Conservation (phyloP, 2,888 invertebrate genomes). For the Trachelus stipa region DNA sequence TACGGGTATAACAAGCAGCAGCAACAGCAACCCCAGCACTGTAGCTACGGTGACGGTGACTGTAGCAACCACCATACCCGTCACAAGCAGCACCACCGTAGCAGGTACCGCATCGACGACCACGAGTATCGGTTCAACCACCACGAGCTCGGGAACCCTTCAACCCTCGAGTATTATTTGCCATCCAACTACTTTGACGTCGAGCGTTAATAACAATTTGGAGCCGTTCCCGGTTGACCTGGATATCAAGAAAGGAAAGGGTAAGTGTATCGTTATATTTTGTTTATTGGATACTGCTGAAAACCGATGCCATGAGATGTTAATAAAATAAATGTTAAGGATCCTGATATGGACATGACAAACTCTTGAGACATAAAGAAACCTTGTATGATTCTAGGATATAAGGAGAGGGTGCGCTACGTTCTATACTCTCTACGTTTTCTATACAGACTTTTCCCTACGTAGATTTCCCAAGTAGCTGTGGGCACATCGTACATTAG, state of each 20-base stretch:
- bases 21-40: not conserved
- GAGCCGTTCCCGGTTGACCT: constrained; percentile 54
- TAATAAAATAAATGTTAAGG: not conserved
- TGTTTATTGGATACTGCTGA: not conserved
- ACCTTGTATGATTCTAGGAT: not conserved
- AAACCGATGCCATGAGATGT: not conserved
- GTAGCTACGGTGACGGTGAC: not conserved
- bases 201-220: constrained; percentile 30
- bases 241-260: constrained; percentile 51
- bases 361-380: not conserved
- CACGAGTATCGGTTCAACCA: constrained; percentile 15
- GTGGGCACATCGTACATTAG: constrained; percentile 46
- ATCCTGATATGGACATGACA: not conserved
- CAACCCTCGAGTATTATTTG: constrained; percentile 47
- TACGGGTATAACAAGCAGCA: not conserved
- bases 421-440: not conserved
- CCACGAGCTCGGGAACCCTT: constrained; percentile 23
- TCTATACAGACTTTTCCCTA: not conserved
- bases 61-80: not conserved
- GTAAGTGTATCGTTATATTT: constrained; percentile 6
- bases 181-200: constrained; percentile 35
- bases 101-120: constrained; percentile 19
- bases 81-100: not conserved
- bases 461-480: constrained; percentile 20
- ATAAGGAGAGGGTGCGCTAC: constrained; percentile 14